Conservation (phyloP, 1,140 invertebrate genomes). For the Drosophila eugracilis region DNA sequence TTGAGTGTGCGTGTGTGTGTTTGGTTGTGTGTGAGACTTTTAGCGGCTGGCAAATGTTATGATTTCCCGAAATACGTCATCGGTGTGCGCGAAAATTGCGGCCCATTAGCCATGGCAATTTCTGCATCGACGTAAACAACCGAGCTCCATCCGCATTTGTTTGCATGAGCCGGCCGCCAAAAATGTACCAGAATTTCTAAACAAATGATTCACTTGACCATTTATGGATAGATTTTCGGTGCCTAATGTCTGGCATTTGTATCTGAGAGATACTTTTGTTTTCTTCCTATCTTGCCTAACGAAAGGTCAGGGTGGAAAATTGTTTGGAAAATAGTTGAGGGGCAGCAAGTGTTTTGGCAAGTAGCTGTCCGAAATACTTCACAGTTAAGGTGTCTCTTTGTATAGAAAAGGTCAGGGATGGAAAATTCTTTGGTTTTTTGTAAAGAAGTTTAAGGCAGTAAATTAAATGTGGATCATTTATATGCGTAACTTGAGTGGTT, state of each 20-base stretch:
- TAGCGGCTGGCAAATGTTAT: conserved; percentile 62
- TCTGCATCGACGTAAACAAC: conserved; percentile 68
- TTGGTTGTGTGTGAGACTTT: conserved; percentile 27
- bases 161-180: conserved; percentile 55
- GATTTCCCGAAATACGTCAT: conserved; percentile 82
- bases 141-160: conserved; percentile 23
- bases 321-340: conserved; percentile 41
- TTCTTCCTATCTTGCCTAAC: too few species aligned
- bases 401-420: neutral
- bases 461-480: neutral
- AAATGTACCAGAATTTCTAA: conserved; percentile 58
- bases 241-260: conserved; percentile 19
- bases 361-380: conserved; percentile 5
- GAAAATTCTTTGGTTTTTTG: neutral
- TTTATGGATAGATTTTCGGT: conserved; percentile 66
- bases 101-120: conserved; percentile 63
- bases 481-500: neutral
- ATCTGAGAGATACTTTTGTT: neutral
- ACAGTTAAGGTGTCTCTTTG: neutral
- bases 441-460: neutral
- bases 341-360: conserved; percentile 12
- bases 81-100: conserved; percentile 59
- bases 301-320: conserved; percentile 35
- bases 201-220: conserved; percentile 82
- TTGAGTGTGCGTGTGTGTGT: too few species aligned